Evolutionary conservation across 2,888 invertebrate species (phyloP).

Genomic region (Archaeoteleia sp.): DNA sequence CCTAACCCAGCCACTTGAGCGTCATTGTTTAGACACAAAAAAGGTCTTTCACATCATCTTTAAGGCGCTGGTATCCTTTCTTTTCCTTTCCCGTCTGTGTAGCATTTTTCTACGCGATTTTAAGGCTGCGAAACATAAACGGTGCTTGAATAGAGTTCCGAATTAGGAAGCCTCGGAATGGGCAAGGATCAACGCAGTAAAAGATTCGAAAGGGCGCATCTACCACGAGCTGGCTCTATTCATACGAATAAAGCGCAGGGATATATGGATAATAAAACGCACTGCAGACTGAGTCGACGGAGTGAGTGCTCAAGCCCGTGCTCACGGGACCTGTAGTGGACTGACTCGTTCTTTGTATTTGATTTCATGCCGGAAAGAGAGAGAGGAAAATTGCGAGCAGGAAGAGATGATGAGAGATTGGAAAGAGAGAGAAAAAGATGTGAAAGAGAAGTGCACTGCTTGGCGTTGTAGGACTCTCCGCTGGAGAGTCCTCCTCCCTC

Average conservation of each 20-base stretch:
- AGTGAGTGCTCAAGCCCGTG: constrained; percentile 57
- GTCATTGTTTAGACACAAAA: no score
- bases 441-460: constrained; percentile 69
- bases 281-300: constrained; percentile 51
- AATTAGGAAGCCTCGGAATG: background rate
- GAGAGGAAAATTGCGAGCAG: constrained; percentile 20
- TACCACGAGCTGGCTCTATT: constrained; percentile 35
- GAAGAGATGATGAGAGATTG: constrained; percentile 28
- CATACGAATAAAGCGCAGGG: constrained; percentile 46
- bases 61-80: no score
- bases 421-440: constrained; percentile 42
- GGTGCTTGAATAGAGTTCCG: background rate
- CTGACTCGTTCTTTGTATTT: constrained; percentile 58
- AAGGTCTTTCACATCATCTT: no score
- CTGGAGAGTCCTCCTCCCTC: constrained; percentile 69
- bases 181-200: background rate
- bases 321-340: constrained; percentile 60
- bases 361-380: constrained; percentile 48
- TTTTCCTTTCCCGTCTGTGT: background rate
- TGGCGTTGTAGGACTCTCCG: constrained; percentile 72
- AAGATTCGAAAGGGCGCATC: constrained; percentile 25
- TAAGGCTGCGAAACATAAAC: background rate
- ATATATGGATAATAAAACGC: constrained; percentile 45
- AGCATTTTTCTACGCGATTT: background rate
- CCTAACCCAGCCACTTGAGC: no score